These are phyloP conservation scores for Dipus sagitta DNA, from an alignment of 2,797 vertebrate species.

Conservation along the genomic window DNA sequence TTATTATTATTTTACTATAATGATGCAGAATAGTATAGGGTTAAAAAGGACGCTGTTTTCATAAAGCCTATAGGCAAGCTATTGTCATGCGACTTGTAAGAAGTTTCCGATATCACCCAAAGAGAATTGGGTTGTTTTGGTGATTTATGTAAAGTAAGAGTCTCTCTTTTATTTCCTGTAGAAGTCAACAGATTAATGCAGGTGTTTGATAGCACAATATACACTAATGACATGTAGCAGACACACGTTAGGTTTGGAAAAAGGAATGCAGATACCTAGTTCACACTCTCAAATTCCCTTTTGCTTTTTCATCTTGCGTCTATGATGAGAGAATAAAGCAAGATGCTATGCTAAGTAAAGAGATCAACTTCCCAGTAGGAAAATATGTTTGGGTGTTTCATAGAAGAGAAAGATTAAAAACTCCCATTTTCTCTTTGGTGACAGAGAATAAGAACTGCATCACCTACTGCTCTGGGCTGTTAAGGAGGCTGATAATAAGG, in stretches of 20 bases:
- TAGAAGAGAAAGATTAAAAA: conserved; percentile 1
- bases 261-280: background rate
- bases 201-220: background rate
- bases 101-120: background rate
- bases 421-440: background rate
- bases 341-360: background rate
- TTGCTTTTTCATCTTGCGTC: conserved; percentile 15
- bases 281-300: background rate
- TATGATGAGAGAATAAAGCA: conserved; percentile 4
- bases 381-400: background rate
- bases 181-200: background rate
- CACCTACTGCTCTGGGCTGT: background rate
- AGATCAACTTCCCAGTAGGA: background rate
- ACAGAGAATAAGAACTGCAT: background rate
- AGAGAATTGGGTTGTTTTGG: background rate
- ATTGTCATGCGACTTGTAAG: conserved; percentile 19
- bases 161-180: background rate
- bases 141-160: background rate
- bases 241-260: conserved; percentile 28
- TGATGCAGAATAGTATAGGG: background rate
- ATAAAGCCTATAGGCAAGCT: background rate
- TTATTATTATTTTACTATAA: background rate
- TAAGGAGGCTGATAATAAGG: background rate
- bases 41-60: background rate
- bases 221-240: background rate